Percentiles rank a stretch among this genome's conserved stretches.
These are phyloP conservation scores for Dexiosoma caninum DNA, from an alignment of 2,888 invertebrate species.

Conservation along the genomic window DNA sequence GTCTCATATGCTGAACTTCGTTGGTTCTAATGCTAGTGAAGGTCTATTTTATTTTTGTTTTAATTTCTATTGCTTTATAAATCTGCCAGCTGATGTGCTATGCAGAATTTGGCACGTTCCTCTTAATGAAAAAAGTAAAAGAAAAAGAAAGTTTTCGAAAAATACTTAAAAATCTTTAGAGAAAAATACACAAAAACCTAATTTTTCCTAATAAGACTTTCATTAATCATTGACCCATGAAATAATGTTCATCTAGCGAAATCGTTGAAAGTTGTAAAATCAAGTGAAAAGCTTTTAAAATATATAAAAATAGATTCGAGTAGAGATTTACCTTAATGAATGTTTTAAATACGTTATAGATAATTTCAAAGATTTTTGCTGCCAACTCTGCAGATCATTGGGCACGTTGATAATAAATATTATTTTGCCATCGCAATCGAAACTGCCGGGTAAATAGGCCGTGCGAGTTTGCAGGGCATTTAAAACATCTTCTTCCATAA, in stretches of 20 bases:
- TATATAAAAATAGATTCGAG: too few species aligned
- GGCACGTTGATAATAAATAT: slow-evolving; percentile 82
- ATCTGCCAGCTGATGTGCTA: too few species aligned
- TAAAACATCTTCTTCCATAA: slow-evolving; percentile 80
- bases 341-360: slow-evolving; percentile 76
- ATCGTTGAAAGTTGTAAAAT: background rate
- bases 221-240: background rate
- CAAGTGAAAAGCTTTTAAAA: too few species aligned
- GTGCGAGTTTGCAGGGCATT: slow-evolving; percentile 81
- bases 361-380: slow-evolving; percentile 75
- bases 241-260: background rate
- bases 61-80: too few species aligned
- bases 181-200: background rate
- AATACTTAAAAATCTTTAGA: background rate
- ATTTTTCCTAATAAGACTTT: background rate
- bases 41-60: too few species aligned
- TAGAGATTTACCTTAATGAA: slow-evolving; percentile 75
- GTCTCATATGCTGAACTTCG: too few species aligned
- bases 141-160: background rate
- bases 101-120: too few species aligned
- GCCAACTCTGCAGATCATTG: slow-evolving; percentile 80
- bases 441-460: slow-evolving; percentile 83
- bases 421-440: slow-evolving; percentile 82
- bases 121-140: too few species aligned
- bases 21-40: too few species aligned